phyloP scores from a whole-genome alignment of 2,113 vertebrate species.

The Actenoides lindsayi region DNA sequence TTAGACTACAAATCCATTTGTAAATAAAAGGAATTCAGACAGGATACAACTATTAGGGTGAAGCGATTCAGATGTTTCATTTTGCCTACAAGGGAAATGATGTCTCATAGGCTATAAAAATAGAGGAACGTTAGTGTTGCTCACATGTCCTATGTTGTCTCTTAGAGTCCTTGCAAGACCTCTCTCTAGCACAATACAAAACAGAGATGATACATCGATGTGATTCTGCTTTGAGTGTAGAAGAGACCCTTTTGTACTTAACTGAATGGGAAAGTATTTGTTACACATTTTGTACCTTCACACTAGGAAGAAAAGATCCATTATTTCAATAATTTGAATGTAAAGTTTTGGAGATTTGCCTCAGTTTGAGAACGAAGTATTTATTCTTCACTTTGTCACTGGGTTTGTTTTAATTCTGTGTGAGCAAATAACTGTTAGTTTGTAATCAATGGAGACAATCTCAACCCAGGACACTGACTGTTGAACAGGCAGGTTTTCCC shows the following conservation, averaged over 20 bases:
- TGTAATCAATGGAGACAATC: neutral
- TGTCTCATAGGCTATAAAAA: neutral
- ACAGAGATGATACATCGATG: neutral
- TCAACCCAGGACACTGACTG: neutral
- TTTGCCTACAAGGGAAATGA: neutral
- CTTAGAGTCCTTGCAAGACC: neutral
- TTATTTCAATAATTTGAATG: neutral
- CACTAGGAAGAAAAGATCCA: neutral
- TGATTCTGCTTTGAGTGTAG: neutral
- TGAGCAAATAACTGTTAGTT: neutral
- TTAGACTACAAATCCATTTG: neutral
- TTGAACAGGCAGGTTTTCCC: neutral
- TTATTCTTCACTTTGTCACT: neutral
- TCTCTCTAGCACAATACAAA: neutral
- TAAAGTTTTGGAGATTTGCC: neutral
- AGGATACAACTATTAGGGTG: neutral
- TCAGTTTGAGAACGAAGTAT: neutral
- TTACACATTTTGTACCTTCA: neutral
- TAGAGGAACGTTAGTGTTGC: neutral
- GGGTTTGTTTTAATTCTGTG: neutral
- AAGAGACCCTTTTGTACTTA: neutral
- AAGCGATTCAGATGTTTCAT: neutral
- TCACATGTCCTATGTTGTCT: neutral
- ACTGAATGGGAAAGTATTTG: neutral
- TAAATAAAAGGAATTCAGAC: conserved; percentile 8